Conservation (phyloP, 2,888 invertebrate species). For the Trissolcus japonicus region DNA sequence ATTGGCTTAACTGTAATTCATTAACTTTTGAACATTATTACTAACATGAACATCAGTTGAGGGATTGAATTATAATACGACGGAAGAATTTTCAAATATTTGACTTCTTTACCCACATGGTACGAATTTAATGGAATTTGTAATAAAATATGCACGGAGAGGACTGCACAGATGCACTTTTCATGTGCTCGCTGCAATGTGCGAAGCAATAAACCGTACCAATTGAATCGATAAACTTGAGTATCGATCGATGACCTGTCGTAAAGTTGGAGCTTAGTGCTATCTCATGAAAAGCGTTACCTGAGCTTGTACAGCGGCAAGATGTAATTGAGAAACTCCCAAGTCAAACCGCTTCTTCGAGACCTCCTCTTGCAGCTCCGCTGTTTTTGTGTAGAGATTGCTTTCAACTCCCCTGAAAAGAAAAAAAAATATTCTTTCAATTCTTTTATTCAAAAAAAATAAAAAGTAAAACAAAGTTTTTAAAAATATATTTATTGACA, state of each 20-base stretch:
- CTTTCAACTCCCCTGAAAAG: slow-evolving; percentile 81
- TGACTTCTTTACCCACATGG: no score
- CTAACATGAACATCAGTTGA: no score
- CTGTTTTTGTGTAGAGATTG: slow-evolving; percentile 93
- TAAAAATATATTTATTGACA: no score
- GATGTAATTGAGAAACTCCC: slow-evolving; percentile 91
- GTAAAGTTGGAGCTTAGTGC: not conserved
- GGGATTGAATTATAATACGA: not conserved
- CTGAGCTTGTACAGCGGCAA: slow-evolving; percentile 93
- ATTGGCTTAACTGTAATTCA: no score
- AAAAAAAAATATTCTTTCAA: slow-evolving; percentile 1
- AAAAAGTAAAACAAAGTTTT: no score
- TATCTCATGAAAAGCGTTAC: slow-evolving; percentile 77
- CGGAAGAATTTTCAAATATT: not conserved
- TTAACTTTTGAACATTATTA: no score
- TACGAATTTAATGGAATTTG: not conserved
- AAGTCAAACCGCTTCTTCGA: slow-evolving; percentile 96
- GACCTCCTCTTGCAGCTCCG: slow-evolving; percentile 96
- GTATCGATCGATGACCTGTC: slow-evolving; percentile 25
- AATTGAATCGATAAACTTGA: slow-evolving; percentile 41
- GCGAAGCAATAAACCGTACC: slow-evolving; percentile 38
- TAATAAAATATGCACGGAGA: not conserved
- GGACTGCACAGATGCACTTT: slow-evolving; percentile 15
- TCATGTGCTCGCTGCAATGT: slow-evolving; percentile 16
- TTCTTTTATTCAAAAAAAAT: no score